A percentile compares a stretch with the other conserved stretches of the same genome.
Conservation (phyloP, 2,888 invertebrate species). For the Eulithis testata region DNA sequence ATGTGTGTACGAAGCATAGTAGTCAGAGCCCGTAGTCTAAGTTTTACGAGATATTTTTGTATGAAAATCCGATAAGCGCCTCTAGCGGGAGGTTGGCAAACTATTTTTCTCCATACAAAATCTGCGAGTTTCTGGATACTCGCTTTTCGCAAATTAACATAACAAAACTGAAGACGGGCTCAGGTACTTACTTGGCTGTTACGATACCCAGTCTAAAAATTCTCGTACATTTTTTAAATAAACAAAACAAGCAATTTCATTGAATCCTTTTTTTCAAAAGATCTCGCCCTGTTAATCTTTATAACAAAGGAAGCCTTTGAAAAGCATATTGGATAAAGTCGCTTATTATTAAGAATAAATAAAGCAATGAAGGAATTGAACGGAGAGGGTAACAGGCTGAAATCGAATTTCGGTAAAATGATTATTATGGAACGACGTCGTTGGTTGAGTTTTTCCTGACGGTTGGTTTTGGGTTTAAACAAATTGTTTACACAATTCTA, state of each 20-base stretch:
- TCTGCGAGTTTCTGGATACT: too few species aligned
- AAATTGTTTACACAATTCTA: conserved; percentile 45
- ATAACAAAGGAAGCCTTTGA: conserved; percentile 34
- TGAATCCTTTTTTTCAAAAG: conserved; percentile 21
- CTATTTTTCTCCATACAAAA: too few species aligned
- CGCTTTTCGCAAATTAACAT: too few species aligned
- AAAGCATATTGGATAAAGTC: conserved; percentile 35
- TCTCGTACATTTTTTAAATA: too few species aligned
- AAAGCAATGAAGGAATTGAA: conserved; percentile 43
- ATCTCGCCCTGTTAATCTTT: conserved; percentile 36
- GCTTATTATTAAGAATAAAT: conserved; percentile 40
- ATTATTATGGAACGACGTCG: conserved; percentile 48
- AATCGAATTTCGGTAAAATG: conserved; percentile 51
- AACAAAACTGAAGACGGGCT: too few species aligned
- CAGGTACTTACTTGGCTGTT: too few species aligned
- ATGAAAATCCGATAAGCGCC: too few species aligned
- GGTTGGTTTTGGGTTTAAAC: conserved; percentile 49
- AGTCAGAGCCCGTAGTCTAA: too few species aligned
- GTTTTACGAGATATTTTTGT: too few species aligned
- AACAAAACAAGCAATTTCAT: conserved; percentile 3
- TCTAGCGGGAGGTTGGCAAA: too few species aligned
- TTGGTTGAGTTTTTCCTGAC: conserved; percentile 46
- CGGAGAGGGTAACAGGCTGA: conserved; percentile 37
- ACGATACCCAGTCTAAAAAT: too few species aligned
- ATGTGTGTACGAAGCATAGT: too few species aligned